A percentile compares a stretch with the other conserved stretches of the same genome.
phyloP scores from a whole-genome alignment of 2,888 invertebrate species.

The Sylvicola fuscatus region DNA sequence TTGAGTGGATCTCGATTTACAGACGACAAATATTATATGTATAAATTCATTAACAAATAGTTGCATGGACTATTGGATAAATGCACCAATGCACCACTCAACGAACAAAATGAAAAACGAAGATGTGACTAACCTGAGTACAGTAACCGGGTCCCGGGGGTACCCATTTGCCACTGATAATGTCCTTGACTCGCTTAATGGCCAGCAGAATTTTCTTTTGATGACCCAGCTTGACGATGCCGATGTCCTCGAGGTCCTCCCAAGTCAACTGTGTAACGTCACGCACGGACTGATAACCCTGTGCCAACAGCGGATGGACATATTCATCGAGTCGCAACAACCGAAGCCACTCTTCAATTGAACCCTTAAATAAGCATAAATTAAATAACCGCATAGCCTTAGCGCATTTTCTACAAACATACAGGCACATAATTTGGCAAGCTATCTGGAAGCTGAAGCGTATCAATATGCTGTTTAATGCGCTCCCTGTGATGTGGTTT shows the following conservation, averaged over 20 bases:
- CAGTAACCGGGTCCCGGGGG: not conserved
- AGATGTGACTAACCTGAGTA: too few species aligned
- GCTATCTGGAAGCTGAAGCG: constrained; percentile 83
- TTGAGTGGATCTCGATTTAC: too few species aligned
- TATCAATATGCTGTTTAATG: constrained; percentile 89
- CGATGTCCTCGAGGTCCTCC: constrained; percentile 98
- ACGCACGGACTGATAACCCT: constrained; percentile 86
- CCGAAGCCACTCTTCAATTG: constrained; percentile 87
- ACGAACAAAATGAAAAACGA: too few species aligned
- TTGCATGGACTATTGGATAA: too few species aligned
- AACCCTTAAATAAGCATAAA: constrained; percentile 38
- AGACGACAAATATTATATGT: too few species aligned
- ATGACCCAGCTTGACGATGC: constrained; percentile 82
- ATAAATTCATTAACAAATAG: too few species aligned
- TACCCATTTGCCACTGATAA: constrained; percentile 58
- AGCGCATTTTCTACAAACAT: constrained; percentile 21
- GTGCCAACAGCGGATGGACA: constrained; percentile 68
- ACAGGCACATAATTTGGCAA: constrained; percentile 88
- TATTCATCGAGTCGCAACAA: constrained; percentile 84
- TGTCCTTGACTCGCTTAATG: constrained; percentile 89
- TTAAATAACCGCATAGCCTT: not conserved
- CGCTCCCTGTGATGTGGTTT: constrained; percentile 93
- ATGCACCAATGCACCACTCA: too few species aligned
- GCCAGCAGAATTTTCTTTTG: constrained; percentile 96
- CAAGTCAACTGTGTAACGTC: constrained; percentile 89